Evolutionary conservation across 2,888 invertebrate genomes (phyloP), one percentile per base, ranked within the genome.

Genomic region (Gnatocerus cornutus): DNA sequence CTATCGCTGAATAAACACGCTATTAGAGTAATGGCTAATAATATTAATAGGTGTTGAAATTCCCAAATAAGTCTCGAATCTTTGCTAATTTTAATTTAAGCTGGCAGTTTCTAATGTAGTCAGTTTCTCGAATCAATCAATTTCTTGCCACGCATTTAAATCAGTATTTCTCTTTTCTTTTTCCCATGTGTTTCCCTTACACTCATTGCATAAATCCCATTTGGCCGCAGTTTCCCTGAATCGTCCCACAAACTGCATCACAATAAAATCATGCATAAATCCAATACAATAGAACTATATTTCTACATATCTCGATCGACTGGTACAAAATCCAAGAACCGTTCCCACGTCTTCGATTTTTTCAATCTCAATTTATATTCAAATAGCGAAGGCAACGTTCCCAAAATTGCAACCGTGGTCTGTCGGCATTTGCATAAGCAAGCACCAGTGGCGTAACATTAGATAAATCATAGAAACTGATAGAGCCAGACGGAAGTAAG

Each of bases 181-280:
- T 41, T 41, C 41, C 13, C 41, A 41, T n/a, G 12, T 12, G 1
- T 33, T n/a, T 7, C 1, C n/a, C 6, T 33, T n/a, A 33, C 9
- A 2, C 41, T 13, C 7, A 10, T 41, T 41, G 12, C 41, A 41
- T 41, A 41, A 41, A 41, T 0, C 1, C 41, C 41, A 13, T 13
- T 12, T 41, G 2, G 30, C 12, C 29, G 9, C 13, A 52, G 8
- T 52, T 30, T 52, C 52, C 29, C 33, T 1, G 33, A 33, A 46
- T 10, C 12, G 29, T 16, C 50, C 21, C 12, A 50, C 50, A 50
- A 52, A 41, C 41, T 33, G 46, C 21, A 46, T 12, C 12, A 52
- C 30, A 52, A 52, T 30, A 52, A 30, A 52, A 52, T n/a, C 29
- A 52, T 52, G 52, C 52, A 52, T 52, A 52, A 52, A 12, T 52